These are phyloP conservation scores for Athripsodes cinereus DNA, from an alignment of 2,888 invertebrate genomes.

Conservation along the genomic window DNA sequence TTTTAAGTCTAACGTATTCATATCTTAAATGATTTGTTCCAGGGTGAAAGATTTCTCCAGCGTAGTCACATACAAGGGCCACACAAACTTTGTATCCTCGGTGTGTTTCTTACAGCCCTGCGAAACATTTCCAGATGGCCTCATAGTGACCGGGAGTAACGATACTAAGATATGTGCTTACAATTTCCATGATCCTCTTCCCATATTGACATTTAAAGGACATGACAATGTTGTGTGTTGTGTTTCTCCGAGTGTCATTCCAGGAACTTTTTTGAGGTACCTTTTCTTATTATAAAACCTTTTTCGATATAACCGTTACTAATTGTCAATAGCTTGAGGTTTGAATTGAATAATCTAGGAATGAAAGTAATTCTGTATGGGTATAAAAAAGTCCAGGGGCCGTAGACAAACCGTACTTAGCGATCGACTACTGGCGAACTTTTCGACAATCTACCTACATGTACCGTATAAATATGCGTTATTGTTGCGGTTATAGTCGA, in stretches of 20 bases:
- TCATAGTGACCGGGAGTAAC: conserved; percentile 85
- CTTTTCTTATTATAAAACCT: background rate
- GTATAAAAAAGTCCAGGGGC: too few species aligned
- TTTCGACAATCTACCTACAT: too few species aligned
- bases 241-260: conserved; percentile 39
- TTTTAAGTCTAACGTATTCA: too few species aligned
- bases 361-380: too few species aligned
- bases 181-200: conserved; percentile 60
- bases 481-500: too few species aligned
- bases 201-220: conserved; percentile 65
- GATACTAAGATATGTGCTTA: conserved; percentile 80
- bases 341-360: too few species aligned
- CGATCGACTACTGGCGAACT: too few species aligned
- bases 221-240: conserved; percentile 69
- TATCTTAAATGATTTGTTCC: conserved; percentile 40
- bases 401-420: too few species aligned
- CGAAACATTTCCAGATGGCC: conserved; percentile 63
- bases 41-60: conserved; percentile 58
- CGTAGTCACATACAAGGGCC: conserved; percentile 66
- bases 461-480: too few species aligned
- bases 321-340: too few species aligned
- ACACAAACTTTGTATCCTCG: conserved; percentile 79
- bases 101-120: conserved; percentile 71
- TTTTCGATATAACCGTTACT: background rate
- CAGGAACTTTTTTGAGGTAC: conserved; percentile 44